These are phyloP conservation scores for Microtus richardsoni DNA, from an alignment of 2,113 vertebrate genomes.

Conservation along the genomic window DNA sequence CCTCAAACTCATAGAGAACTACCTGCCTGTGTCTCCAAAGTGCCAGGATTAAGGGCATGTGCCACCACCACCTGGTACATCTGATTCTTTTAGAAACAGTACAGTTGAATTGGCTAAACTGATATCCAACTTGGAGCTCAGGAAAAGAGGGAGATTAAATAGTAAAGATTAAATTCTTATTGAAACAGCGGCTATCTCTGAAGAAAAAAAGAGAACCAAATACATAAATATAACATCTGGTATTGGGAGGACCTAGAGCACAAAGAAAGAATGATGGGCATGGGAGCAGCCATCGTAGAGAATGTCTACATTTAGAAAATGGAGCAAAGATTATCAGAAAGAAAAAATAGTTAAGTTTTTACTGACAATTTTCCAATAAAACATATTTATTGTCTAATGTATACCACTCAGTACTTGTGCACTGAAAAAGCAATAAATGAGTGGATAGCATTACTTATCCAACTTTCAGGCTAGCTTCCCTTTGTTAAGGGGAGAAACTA, in stretches of 20 bases:
- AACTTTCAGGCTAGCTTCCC: not conserved
- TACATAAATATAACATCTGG: not conserved
- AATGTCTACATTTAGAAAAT: not conserved
- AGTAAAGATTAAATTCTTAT: not conserved
- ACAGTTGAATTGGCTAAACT: not conserved
- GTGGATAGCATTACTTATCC: not conserved
- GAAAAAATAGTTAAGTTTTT: not conserved
- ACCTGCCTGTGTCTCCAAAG: no score
- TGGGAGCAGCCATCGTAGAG: not conserved
- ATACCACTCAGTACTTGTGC: not conserved
- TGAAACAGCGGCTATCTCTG: not conserved
- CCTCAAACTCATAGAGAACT: no score
- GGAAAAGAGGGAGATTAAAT: not conserved
- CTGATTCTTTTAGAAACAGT: not conserved
- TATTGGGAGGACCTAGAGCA: not conserved
- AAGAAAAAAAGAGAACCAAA: not conserved
- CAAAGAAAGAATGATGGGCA: not conserved
- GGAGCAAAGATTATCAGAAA: not conserved
- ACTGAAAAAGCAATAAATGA: constrained; percentile 25
- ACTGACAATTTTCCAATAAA: not conserved
- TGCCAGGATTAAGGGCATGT: no score
- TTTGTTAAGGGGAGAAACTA: not conserved
- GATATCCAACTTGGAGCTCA: not conserved
- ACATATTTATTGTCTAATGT: not conserved
- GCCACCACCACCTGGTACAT: no score